Conservation (phyloP, 2,797 vertebrate genomes). For the Geotrypetes seraphini region DNA sequence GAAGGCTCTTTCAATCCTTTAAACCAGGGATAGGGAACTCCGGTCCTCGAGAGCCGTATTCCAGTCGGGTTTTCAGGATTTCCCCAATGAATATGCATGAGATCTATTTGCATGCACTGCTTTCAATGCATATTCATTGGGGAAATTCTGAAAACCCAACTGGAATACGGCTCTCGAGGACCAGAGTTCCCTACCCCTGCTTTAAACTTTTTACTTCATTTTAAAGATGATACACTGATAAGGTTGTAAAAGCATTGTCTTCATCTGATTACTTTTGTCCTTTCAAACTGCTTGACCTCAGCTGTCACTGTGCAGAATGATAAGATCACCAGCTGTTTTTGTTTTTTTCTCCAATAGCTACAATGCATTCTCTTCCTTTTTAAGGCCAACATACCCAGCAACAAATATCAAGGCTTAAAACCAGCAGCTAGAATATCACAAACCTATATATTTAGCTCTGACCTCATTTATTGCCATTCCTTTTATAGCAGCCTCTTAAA, state of each 20-base stretch:
- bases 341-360: conserved; percentile 36
- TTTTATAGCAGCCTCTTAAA: conserved; percentile 25
- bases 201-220: too few relatives aligned
- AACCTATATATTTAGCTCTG: conserved; percentile 61
- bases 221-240: too few relatives aligned
- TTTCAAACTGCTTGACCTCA: conserved; percentile 68
- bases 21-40: too few relatives aligned
- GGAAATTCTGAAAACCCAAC: too few relatives aligned
- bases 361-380: conserved; percentile 67
- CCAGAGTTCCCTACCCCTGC: too few relatives aligned
- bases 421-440: conserved; percentile 46
- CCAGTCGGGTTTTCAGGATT: too few relatives aligned
- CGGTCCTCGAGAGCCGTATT: too few relatives aligned
- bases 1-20: too few relatives aligned
- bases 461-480: conserved; percentile 48
- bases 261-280: conserved; percentile 31
- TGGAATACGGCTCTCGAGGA: too few relatives aligned
- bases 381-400: conserved; percentile 42
- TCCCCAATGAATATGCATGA: too few relatives aligned
- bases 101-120: too few relatives aligned
- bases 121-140: too few relatives aligned
- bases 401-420: conserved; percentile 40
- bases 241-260: conserved; percentile 30
- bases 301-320: conserved; percentile 73
- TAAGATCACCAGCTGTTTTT: conserved; percentile 74